A percentile compares a stretch with the other conserved stretches of the same genome.
Evolutionary conservation across 1,140 invertebrate species (phyloP).

Genomic region (Lepeophtheirus salmonis): DNA sequence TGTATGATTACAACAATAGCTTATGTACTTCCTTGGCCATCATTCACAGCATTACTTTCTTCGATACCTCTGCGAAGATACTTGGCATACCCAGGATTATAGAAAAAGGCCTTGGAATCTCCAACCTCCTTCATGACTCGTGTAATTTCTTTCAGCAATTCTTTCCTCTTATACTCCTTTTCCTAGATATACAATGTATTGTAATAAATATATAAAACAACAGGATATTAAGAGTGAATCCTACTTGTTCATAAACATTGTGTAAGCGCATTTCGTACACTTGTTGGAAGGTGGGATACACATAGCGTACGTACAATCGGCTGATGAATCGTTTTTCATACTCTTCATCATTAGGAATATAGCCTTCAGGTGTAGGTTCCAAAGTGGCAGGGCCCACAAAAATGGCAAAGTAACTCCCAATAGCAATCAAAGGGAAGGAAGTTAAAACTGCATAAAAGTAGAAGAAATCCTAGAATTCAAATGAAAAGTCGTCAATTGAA

Average conservation of each 20-base stretch:
- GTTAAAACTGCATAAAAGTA: neutral
- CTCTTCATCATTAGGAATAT: neutral
- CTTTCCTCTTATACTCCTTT: neutral
- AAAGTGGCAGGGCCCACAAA: neutral
- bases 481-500: no score
- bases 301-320: neutral
- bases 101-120: neutral
- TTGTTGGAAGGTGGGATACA: neutral
- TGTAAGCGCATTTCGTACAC: neutral
- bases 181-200: neutral
- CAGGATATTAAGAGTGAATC: no score
- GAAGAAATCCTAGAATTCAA: no score
- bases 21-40: no score
- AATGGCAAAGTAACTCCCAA: neutral
- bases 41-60: no score
- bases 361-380: neutral
- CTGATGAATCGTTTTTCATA: neutral
- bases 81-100: neutral
- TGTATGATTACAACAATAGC: no score
- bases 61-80: neutral
- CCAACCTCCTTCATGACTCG: neutral
- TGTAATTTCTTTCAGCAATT: neutral
- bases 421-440: neutral
- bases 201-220: neutral
- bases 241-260: neutral